These are phyloP conservation scores for Arenaria interpres DNA, from an alignment of 2,113 vertebrate genomes.

Conservation along the genomic window DNA sequence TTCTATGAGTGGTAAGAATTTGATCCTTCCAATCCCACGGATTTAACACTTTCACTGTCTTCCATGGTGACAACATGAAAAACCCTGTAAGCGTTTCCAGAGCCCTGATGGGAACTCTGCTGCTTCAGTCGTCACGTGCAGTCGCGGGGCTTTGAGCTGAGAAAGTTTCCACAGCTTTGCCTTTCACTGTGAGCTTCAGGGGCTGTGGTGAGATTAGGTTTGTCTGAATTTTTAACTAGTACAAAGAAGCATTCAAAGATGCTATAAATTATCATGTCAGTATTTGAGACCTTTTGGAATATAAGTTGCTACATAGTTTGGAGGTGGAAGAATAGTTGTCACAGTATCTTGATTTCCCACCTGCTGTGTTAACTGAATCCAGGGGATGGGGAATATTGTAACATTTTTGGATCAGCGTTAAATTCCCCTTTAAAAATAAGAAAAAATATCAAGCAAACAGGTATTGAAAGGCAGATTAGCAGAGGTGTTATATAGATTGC, in stretches of 20 bases:
- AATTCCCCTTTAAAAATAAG: neutral
- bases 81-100: neutral
- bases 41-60: neutral
- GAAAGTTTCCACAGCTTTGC: conserved; percentile 2
- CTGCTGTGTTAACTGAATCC: conserved; percentile 26
- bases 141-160: neutral
- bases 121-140: neutral
- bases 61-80: neutral
- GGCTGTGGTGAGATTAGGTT: neutral
- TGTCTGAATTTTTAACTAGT: neutral
- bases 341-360: neutral
- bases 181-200: neutral
- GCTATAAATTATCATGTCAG: neutral
- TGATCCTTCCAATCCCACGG: neutral
- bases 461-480: neutral
- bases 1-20: neutral
- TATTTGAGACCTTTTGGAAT: neutral
- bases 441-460: neutral
- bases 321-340: conserved; percentile 7
- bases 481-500: neutral
- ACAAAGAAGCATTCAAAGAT: neutral
- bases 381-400: neutral
- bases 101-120: neutral
- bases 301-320: neutral
- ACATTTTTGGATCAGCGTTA: neutral